Evolutionary conservation across 1,140 invertebrate genomes (phyloP), one percentile per base, ranked within the genome.

Genomic region (Papilio dardanus): DNA sequence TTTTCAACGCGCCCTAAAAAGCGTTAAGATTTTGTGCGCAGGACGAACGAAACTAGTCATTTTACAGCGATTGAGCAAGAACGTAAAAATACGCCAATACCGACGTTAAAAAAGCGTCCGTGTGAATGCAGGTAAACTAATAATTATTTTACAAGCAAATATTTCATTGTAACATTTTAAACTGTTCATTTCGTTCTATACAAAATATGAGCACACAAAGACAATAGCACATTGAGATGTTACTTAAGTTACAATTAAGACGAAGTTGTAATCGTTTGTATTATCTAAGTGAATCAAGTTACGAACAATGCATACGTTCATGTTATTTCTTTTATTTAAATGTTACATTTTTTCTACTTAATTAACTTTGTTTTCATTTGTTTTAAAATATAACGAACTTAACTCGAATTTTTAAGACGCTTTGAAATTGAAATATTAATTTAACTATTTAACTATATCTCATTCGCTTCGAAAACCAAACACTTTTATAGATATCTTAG

Each of bases 281-380:
- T 62, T 62, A 62, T 62, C 54, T 62, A 30, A 62, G 24, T 16
- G 54, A 62, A 62, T 62, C 54, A 62, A 62, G 54, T 62, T 62
- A 62, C 21, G 54, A 62, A 62, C 54, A 62, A 62, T 62, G 54
- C 42, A 46, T 46, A 46, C 54, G 14, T 28, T 14, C 10, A 0
- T 62, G 54, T 62, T 62, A 62, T 28, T 62, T 46, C n/a, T 46
- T 46, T 7, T 19, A 7, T 6, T 19, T 46, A 42, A 40, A 42
- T 16, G 42, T 19, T 46, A 19, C 42, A 46, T 46, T 46, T 46
- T n/a, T 19, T 46, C 16, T 46, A 7, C 16, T 19, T 46, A 46
- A 19, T 19, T 19, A 46, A 46, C 42, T 46, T 46, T 12, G 35
- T 14, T 37, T 19, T 46, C 19, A n/a, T n/a, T 46, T 1, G 16